These are phyloP conservation scores for Butastur rufipennis DNA, from an alignment of 2,113 vertebrate genomes.

Conservation along the genomic window DNA sequence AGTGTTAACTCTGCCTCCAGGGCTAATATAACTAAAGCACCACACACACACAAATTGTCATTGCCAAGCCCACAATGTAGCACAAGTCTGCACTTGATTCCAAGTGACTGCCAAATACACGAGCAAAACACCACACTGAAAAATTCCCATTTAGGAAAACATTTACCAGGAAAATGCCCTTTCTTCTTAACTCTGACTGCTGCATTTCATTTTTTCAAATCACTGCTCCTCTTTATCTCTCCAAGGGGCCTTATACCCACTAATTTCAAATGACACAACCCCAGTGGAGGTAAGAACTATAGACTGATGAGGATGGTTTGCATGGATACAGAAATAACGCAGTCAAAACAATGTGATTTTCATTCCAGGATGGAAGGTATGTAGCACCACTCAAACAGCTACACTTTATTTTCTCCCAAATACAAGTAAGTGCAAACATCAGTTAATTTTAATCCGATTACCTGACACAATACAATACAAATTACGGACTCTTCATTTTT, in stretches of 20 bases:
- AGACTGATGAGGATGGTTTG: conserved; percentile 46
- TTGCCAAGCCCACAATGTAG: conserved; percentile 68
- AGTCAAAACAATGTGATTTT: conserved; percentile 67
- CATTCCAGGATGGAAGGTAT: conserved; percentile 54
- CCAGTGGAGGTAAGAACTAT: neutral
- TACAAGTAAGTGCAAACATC: conserved; percentile 53
- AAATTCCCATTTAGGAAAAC: conserved; percentile 69
- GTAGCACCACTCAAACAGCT: conserved; percentile 48
- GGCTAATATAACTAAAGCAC: conserved; percentile 76
- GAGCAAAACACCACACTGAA: conserved; percentile 65
- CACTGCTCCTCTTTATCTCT: conserved; percentile 13
- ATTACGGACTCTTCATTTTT: conserved; percentile 39
- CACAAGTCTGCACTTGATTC: conserved; percentile 69
- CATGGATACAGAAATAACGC: conserved; percentile 65
- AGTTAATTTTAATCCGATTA: conserved; percentile 67
- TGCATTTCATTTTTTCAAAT: conserved; percentile 57
- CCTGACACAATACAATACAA: conserved; percentile 50
- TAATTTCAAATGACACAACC: conserved; percentile 58
- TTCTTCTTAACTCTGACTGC: conserved; percentile 58
- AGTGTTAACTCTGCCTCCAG: conserved; percentile 80
- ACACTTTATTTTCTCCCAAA: conserved; percentile 61
- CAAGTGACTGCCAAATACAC: conserved; percentile 68
- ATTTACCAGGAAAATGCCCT: conserved; percentile 71
- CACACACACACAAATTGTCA: conserved; percentile 73
- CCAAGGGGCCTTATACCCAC: conserved; percentile 24